Percentiles rank a stretch among this genome's conserved stretches.
Conservation (phyloP, 2,113 vertebrate species). For the Neodontobutis hainanensis region DNA sequence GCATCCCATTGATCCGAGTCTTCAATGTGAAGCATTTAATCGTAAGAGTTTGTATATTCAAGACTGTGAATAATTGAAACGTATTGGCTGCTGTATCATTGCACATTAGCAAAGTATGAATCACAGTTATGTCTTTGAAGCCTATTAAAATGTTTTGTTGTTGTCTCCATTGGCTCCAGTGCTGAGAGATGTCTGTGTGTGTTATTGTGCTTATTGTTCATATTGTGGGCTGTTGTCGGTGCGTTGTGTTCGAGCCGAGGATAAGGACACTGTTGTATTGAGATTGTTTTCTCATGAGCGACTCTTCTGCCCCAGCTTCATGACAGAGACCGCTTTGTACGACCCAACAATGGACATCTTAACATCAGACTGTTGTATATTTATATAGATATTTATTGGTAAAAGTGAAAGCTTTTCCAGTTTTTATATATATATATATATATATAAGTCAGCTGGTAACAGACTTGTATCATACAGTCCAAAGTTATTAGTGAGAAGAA, state of each 20-base stretch:
- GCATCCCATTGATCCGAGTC: background rate
- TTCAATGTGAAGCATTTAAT: too few species aligned
- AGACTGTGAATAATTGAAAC: background rate
- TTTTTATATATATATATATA: too few species aligned
- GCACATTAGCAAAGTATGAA: background rate
- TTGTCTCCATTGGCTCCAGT: background rate
- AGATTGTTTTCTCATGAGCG: background rate
- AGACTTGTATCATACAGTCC: too few species aligned
- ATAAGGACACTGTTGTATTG: conserved; percentile 1
- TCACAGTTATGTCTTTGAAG: background rate
- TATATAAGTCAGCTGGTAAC: too few species aligned
- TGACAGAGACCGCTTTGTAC: conserved; percentile 1
- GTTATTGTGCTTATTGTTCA: background rate
- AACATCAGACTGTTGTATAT: background rate
- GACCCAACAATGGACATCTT: background rate
- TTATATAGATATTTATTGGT: too few species aligned
- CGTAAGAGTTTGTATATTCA: too few species aligned
- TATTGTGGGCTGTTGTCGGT: background rate
- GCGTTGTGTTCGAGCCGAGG: background rate
- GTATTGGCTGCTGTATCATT: background rate
- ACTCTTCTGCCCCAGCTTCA: background rate
- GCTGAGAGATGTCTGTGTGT: background rate
- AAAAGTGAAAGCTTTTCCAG: too few species aligned
- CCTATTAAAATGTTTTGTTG: background rate
- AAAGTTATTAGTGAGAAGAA: too few species aligned